A percentile compares a stretch with the other conserved stretches of the same genome.
Conservation (phyloP, 2,797 vertebrate species). For the Pampus argenteus region DNA sequence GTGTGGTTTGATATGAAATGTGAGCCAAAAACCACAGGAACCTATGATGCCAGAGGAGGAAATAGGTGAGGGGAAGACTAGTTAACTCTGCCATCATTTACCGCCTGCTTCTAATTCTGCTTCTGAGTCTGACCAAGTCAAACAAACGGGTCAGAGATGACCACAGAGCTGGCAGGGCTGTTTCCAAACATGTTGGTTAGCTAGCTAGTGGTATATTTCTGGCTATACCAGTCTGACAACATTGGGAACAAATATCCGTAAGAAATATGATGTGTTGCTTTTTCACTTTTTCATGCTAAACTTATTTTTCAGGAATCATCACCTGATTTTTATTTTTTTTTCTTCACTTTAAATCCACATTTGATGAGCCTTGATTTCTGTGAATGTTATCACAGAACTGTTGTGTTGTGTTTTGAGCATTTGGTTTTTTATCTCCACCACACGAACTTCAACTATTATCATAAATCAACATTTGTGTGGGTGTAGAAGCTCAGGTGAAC, state of each 20-base stretch:
- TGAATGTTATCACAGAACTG: constrained; percentile 21
- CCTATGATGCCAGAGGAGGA: constrained; percentile 76
- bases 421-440: constrained; percentile 36
- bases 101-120: constrained; percentile 27
- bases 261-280: constrained; percentile 13
- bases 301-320: constrained; percentile 11
- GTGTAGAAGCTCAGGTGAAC: neutral
- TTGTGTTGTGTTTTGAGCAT: constrained; percentile 41
- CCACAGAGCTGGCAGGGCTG: neutral
- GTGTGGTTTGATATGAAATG: constrained; percentile 64
- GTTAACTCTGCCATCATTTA: constrained; percentile 62
- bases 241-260: neutral
- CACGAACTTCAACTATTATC: constrained; percentile 11
- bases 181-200: neutral
- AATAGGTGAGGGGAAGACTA: constrained; percentile 81
- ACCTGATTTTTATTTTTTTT: constrained; percentile 16
- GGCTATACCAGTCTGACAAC: too few relatives aligned
- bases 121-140: constrained; percentile 15
- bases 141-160: constrained; percentile 21
- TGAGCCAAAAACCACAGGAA: constrained; percentile 76
- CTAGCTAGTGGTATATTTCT: neutral
- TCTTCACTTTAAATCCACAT: constrained; percentile 27
- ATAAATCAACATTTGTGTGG: constrained; percentile 20
- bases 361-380: constrained; percentile 5
- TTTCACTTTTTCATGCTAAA: constrained; percentile 4